Evolutionary conservation across 2,888 invertebrate species (phyloP), one percentile per base, ranked within the genome.

Genomic region (Meandrusa payeni): DNA sequence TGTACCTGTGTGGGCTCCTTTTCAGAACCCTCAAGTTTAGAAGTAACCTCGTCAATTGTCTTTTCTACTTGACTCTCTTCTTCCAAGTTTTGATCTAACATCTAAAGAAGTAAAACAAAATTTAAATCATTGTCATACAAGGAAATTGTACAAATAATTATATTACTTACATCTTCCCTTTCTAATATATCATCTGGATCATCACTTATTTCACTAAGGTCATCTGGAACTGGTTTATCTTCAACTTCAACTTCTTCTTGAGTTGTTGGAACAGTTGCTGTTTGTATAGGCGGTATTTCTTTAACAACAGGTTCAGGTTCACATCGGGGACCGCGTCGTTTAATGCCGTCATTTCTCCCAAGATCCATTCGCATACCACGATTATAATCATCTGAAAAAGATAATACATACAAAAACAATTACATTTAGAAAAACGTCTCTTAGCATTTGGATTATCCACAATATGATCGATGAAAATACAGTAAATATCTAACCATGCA

Each of bases 171-270:
- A 71, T 95, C 95, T 61, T 93, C 94, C 77, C 93, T 91, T 52
- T 95, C 93, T 2, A 95, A 88, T 63, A 96, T 95, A 61, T 96
- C 96, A 73, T 95, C 95, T 39, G 95, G 95, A 74, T 95, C 95
- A 59, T 95, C 95, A 66, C 95, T 95, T 48, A 96, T 95, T 77
- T 96, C 96, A 73, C 95, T 96, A 6, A 96, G 89, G 69, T 95
- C 93, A 63, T 93, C 90, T 56, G 92, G 87, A 62, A 92, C 79
- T 51, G 90, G 73, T 66, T 88, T 70, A 55, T 90, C 88, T 48
- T 89, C 71, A 48, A 79, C 66, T 54, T 89, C 88, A 22, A 81
- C 63, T 1, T 90, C 90, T 3, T 77, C 57, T 43, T 57, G 67
- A 38, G 55, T 61, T 31, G 58, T 50, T 4, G 59, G 48, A 5